phyloP scores from a whole-genome alignment of 1,140 invertebrate genomes.

The Leptinotarsa lineolata region DNA sequence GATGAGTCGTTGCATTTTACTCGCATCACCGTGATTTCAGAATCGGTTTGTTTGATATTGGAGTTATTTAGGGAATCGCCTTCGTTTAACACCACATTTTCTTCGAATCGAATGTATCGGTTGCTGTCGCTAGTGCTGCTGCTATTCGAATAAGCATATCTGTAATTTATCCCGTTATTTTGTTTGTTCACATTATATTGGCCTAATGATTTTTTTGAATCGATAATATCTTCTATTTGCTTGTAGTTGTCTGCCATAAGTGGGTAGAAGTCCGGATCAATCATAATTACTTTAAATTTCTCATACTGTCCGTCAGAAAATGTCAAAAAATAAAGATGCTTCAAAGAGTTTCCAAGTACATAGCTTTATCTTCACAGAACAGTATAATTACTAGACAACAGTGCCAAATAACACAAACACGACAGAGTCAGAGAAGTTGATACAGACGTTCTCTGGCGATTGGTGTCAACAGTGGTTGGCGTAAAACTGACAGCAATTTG shows the following conservation, averaged over 20 bases:
- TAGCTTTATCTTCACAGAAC: too few species aligned
- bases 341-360: too few species aligned
- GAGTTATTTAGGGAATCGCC: conserved; percentile 35
- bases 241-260: conserved; percentile 37
- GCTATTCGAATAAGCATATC: conserved; percentile 39
- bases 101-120: conserved; percentile 37
- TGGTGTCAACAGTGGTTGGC: too few species aligned
- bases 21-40: conserved; percentile 51
- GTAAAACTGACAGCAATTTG: too few species aligned
- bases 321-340: conserved; percentile 5
- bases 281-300: conserved; percentile 41
- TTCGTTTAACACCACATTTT: conserved; percentile 40
- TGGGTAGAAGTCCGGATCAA: conserved; percentile 28
- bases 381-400: too few species aligned
- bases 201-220: conserved; percentile 46
- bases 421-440: too few species aligned
- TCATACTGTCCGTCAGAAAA: neutral
- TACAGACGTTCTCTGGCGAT: too few species aligned
- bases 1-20: conserved; percentile 44
- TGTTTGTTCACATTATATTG: conserved; percentile 48
- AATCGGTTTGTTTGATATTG: conserved; percentile 48
- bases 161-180: conserved; percentile 34
- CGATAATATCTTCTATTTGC: conserved; percentile 53
- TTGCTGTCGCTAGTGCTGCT: conserved; percentile 17
- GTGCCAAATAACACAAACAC: too few species aligned